Evolutionary conservation across 2,113 vertebrate genomes (phyloP).

Genomic region (Atractosteus spatula): DNA sequence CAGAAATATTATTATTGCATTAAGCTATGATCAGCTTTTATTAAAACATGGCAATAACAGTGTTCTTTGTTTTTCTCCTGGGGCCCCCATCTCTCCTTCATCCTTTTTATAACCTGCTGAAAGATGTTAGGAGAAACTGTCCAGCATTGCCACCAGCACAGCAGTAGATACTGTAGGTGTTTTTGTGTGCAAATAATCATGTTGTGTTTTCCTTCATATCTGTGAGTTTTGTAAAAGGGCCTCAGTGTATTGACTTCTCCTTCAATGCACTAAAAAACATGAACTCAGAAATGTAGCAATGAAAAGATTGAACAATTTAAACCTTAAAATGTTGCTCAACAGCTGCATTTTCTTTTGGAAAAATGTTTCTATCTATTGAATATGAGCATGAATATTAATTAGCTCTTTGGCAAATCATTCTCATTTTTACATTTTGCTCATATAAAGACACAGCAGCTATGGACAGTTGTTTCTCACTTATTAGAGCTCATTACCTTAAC

Average conservation of each 20-base stretch:
- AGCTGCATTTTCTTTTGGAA: too few species aligned
- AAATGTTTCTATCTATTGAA: too few species aligned
- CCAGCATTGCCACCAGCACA: slow-evolving; percentile 4
- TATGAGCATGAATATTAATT: too few species aligned
- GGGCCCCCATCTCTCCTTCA: background rate
- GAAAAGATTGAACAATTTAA: background rate
- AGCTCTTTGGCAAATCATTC: too few species aligned
- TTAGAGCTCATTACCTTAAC: too few species aligned
- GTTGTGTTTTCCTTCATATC: slow-evolving; percentile 9
- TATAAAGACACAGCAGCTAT: too few species aligned
- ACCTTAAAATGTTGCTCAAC: too few species aligned
- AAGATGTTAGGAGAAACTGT: slow-evolving; percentile 7
- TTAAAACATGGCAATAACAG: slow-evolving; percentile 9
- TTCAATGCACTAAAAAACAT: background rate
- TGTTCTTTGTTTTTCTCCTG: slow-evolving; percentile 6
- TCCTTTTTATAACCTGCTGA: background rate
- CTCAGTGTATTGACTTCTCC: background rate
- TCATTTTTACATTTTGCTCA: too few species aligned
- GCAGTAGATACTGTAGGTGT: background rate
- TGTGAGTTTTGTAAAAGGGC: background rate
- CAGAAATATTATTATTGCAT: slow-evolving; percentile 10
- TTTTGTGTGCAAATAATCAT: slow-evolving; percentile 17
- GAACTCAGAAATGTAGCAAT: background rate
- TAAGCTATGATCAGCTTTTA: background rate
- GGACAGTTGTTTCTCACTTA: too few species aligned